Percentiles rank a stretch among this genome's conserved stretches.
Evolutionary conservation across 2,797 vertebrate genomes (phyloP).

Genomic region (Enoplosus armatus): DNA sequence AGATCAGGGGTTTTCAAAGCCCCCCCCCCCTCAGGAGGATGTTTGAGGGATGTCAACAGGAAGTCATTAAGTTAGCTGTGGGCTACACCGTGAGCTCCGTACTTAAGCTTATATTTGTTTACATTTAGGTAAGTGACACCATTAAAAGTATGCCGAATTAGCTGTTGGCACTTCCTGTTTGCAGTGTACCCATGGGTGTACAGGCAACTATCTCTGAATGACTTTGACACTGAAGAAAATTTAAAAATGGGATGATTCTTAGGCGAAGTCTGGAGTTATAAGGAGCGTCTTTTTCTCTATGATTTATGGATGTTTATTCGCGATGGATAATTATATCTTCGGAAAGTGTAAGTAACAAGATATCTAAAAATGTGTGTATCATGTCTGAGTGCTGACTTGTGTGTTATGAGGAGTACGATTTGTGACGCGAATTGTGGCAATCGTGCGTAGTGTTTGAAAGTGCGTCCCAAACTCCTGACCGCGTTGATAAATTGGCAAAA

Average conservation of each 20-base stretch:
- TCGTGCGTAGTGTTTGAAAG: neutral
- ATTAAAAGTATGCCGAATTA: neutral
- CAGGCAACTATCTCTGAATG: neutral
- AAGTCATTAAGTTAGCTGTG: neutral
- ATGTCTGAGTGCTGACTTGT: neutral
- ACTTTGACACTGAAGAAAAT: neutral
- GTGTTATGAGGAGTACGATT: neutral
- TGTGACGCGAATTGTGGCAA: neutral
- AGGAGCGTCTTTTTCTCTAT: neutral
- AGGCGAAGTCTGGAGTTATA: neutral
- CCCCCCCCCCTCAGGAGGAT: neutral
- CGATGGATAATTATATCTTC: neutral
- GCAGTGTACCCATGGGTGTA: neutral
- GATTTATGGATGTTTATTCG: neutral
- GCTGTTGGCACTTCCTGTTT: neutral
- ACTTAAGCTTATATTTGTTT: neutral
- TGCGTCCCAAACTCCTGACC: neutral
- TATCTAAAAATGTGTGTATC: neutral
- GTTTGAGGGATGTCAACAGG: neutral
- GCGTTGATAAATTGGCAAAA: slow-evolving; percentile 13
- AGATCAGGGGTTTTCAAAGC: neutral
- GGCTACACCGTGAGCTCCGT: neutral
- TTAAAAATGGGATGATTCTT: neutral
- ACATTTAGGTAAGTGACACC: neutral
- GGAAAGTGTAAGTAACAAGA: neutral